Base-by-base conservation (phyloP, 2,888 invertebrate genomes). In the Entomobrya proxima region DNA sequence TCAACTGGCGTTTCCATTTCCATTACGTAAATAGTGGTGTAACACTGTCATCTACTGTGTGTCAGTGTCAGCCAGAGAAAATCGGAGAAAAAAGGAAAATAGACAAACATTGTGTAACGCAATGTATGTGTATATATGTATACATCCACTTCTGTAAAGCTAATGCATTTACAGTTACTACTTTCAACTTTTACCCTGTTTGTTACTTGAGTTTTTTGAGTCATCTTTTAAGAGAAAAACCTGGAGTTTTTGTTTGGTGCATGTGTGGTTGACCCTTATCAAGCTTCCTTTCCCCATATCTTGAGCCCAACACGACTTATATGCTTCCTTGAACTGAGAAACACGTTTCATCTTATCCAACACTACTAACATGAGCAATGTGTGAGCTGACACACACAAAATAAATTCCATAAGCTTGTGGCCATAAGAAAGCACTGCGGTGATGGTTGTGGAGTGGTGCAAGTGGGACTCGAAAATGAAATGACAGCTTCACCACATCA, bases 401-500 rank as follows among this genome's bases (percentile, higher is more conserved):
- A 40, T 11, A 40, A 40, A 40, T 11, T 11, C 44, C 44, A 40
- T n/a, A 15, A 35, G 11, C 18, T 40, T 78, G 64, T 47, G 58
- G 40, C 32, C n/a, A n/a, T n/a, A 64, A 77, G 35, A 18, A 61
- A 47, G 61, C 75, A 75, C 55, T 75, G 52, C 44, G 47, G 27
- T 40, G 7, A 4, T 44, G 13, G 40, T 13, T 64, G 47, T 4
- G 9, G 58, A 24, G 67, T 64, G 67, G 72, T 74, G 74, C 72
- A 85, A 85, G 74, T 78, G 78, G 85, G 74, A 85, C 74, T 85
- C 78, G 85, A 85, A 85, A 78, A 78, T 76, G 67, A 84, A 84
- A 77, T 78, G 85, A 85, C 85, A 85, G 85, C 78, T 74, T 78
- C 50, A 55, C 85, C 85, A 85, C 85, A 85, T 78, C 85, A 85